Percentiles rank a stretch among this genome's conserved stretches.
Evolutionary conservation across 2,113 vertebrate species (phyloP).

Genomic region (Phaethon lepturus): DNA sequence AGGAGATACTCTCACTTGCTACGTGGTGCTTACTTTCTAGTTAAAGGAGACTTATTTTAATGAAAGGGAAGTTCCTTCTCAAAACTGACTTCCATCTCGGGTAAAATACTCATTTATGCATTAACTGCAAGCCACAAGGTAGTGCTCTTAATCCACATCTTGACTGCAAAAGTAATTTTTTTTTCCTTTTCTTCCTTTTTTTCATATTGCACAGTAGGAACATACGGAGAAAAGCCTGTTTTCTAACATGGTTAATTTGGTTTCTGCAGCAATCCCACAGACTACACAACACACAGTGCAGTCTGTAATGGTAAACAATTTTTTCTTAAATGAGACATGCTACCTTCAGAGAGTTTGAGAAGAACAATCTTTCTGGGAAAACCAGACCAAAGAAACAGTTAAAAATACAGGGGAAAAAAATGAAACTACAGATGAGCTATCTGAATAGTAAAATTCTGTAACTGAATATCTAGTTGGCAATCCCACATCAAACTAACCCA

Average conservation of each 20-base stretch:
- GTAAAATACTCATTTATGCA: not conserved
- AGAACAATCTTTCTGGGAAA: not conserved
- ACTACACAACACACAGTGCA: not conserved
- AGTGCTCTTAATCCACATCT: not conserved
- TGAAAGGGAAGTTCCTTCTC: not conserved
- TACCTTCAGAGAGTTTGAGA: not conserved
- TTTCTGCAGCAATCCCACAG: not conserved
- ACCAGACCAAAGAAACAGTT: not conserved
- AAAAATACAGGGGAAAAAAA: not conserved
- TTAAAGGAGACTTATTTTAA: not conserved
- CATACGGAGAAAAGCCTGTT: not conserved
- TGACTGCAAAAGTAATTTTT: not conserved
- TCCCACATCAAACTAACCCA: not conserved
- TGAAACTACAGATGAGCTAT: not conserved
- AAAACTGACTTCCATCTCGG: not conserved
- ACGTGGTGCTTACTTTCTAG: not conserved
- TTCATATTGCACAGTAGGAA: not conserved
- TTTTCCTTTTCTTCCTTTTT: not conserved
- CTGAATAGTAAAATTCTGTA: not conserved
- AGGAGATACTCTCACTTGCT: not conserved
- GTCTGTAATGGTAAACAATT: not conserved
- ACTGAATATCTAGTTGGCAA: not conserved
- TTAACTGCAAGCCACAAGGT: not conserved
- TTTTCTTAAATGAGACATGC: not conserved
- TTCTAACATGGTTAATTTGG: not conserved